Base-by-base conservation (phyloP, 2,113 vertebrate genomes). In the Thinocorus orbignyianus region DNA sequence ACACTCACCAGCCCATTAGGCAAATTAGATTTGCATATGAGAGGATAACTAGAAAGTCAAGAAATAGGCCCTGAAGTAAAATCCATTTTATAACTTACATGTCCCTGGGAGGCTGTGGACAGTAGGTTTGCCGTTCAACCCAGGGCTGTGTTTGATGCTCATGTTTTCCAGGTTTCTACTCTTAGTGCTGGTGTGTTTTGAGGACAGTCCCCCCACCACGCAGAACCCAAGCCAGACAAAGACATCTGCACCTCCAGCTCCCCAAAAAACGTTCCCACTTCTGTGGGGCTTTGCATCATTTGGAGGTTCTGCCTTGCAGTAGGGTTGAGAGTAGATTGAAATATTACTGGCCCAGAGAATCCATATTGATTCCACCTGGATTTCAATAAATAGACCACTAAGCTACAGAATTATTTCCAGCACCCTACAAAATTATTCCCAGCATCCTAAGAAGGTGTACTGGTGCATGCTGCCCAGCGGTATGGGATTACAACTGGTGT, bases 1-100 rank as follows among this genome's bases (percentile, higher is more conserved):
- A 96, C 94, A 92, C 78, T 93, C 94, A 96, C 69, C 91, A 96
- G 84, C 35, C 92, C 92, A 96, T 97, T 95, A 96, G 90, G 92
- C 92, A 95, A 95, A 97, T 94, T 79, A 87, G 57, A 85, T 96
- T 86, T 96, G 65, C 93, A 92, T 84, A 93, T 2, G 58, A 92
- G 86, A 94, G 51, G 88, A 81, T 86, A 93, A 92, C 89, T 84
- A 68, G 86, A 80, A 95, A 81, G 79, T 93, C 84, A 96, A 95
- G 60, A 93, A 95, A 83, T 11, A 81, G 70, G 46, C 88, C 83
- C 90, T 80, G 61, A 92, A 96, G 94, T 77, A 81, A 86, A 86
- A 83, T 31, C 70, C 3, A 0, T 86, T 64, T 85, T 84, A 18
- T 44, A 79, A 90, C 74, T 68, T 60, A 71, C 66, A 72, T 6